A percentile compares a stretch with the other conserved stretches of the same genome.
Conservation (phyloP, 2,113 vertebrate species). For the Chamaea fasciata region DNA sequence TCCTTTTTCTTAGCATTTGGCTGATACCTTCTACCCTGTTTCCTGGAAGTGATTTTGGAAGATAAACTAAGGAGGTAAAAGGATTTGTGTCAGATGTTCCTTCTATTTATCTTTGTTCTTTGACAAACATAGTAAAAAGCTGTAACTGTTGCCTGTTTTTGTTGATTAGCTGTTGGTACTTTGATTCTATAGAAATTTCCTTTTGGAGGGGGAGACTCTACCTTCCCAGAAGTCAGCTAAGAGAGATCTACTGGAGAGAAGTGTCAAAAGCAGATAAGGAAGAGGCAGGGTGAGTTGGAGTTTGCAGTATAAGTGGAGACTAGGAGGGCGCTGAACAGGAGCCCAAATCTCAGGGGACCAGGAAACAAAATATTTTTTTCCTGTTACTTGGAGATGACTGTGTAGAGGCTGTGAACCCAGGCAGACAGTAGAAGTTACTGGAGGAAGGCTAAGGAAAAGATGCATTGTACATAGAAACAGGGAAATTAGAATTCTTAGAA, state of each 20-base stretch:
- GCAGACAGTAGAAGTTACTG: background rate
- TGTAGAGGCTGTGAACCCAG: background rate
- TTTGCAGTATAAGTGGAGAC: background rate
- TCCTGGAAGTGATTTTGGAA: background rate
- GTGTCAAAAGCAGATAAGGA: background rate
- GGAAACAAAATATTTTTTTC: background rate
- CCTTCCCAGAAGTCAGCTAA: background rate
- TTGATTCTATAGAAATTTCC: background rate
- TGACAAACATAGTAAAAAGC: background rate
- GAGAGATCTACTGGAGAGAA: background rate
- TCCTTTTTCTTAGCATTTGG: accelerated
- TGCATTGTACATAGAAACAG: background rate
- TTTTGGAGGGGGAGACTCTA: background rate
- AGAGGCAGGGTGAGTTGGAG: background rate
- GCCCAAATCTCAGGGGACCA: background rate
- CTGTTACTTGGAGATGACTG: background rate
- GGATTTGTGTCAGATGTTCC: background rate
- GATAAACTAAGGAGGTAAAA: background rate
- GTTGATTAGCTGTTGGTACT: background rate
- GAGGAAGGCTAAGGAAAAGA: background rate
- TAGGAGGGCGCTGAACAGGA: background rate
- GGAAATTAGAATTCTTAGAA: background rate
- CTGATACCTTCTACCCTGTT: background rate
- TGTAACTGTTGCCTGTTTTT: background rate
- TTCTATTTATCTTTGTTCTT: background rate